Evolutionary conservation across 2,888 invertebrate genomes (phyloP), one percentile per base, ranked within the genome.

Genomic region (Pogonocherus hispidulus): DNA sequence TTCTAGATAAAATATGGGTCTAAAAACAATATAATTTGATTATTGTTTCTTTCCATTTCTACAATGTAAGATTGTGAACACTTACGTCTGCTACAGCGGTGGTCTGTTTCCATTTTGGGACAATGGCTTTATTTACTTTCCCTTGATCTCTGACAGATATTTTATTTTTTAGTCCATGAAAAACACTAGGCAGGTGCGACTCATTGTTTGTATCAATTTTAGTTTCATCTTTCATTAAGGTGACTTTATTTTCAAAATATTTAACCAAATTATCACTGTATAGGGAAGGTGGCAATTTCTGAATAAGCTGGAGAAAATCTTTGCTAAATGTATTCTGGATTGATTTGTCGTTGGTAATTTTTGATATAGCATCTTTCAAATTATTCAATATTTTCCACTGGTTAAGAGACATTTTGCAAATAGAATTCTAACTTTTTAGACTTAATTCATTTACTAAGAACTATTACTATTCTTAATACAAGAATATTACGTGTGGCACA

Each of bases 1-100:
- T 92, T 76, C 91, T 87, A 0, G 91, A 89, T 70, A 88, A 87
- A 67, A 93, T 89, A 76, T 89, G 89, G 35, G 87, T 85, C 87
- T 90, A 87, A 14, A 86, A 73, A 11, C 57, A 19, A 44, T 19
- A 14, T 18, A 3, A 3, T 35, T 20, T 19, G 14, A n/a, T n/a
- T n/a, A n/a, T n/a, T n/a, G n/a, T n/a, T n/a, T n/a, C n/a, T n/a
- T n/a, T n/a, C n/a, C n/a, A n/a, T n/a, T n/a, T n/a, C n/a, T n/a
- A n/a, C n/a, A n/a, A n/a, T n/a, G n/a, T n/a, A n/a, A n/a, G n/a
- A n/a, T n/a, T n/a, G n/a, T n/a, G n/a, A n/a, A 37, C 11, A 2
- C 35, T 47, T 56, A 47, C 56, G 37, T 56, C 49, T 23, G 63
- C 35, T 11, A 54, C 9, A 8, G 14, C 1, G 4, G 32, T 16